Percentiles rank a stretch among this genome's conserved stretches.
phyloP scores from a whole-genome alignment of 2,797 vertebrate species.

The Rhinatrema bivittatum region DNA sequence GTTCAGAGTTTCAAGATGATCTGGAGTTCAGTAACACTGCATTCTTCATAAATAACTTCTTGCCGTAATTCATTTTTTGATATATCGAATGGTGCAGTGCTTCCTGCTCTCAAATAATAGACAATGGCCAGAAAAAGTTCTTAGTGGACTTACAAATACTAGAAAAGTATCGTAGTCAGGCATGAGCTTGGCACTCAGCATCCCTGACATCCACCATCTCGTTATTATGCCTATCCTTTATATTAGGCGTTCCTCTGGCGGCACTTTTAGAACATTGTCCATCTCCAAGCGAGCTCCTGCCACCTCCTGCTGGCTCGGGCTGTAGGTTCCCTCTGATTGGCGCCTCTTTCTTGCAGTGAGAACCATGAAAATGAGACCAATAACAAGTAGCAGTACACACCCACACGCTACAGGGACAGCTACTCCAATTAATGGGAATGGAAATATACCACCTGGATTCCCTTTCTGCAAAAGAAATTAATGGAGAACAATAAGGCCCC shows the following conservation, averaged over 20 bases:
- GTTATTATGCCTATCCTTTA: too few species aligned
- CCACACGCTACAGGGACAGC: slow-evolving; percentile 82
- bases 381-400: slow-evolving; percentile 71
- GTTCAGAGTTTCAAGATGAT: too few species aligned
- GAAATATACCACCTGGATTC: slow-evolving; percentile 57
- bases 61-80: too few species aligned
- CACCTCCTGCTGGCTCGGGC: slow-evolving; percentile 92
- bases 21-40: too few species aligned
- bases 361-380: slow-evolving; percentile 76
- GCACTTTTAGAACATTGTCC: slow-evolving; percentile 95
- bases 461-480: slow-evolving; percentile 69
- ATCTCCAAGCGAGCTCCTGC: slow-evolving; percentile 92
- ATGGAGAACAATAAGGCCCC: slow-evolving; percentile 30
- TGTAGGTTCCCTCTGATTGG: slow-evolving; percentile 96
- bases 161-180: too few species aligned
- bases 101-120: too few species aligned
- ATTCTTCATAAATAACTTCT: too few species aligned
- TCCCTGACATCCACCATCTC: too few species aligned
- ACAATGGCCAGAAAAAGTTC: too few species aligned
- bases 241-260: slow-evolving; percentile 92
- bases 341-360: slow-evolving; percentile 89
- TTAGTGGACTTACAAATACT: too few species aligned
- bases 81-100: too few species aligned
- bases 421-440: slow-evolving; percentile 79
- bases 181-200: too few species aligned